A percentile compares a stretch with the other conserved stretches of the same genome.
Evolutionary conservation across 2,888 invertebrate genomes (phyloP).

Genomic region (Eledone cirrhosa): DNA sequence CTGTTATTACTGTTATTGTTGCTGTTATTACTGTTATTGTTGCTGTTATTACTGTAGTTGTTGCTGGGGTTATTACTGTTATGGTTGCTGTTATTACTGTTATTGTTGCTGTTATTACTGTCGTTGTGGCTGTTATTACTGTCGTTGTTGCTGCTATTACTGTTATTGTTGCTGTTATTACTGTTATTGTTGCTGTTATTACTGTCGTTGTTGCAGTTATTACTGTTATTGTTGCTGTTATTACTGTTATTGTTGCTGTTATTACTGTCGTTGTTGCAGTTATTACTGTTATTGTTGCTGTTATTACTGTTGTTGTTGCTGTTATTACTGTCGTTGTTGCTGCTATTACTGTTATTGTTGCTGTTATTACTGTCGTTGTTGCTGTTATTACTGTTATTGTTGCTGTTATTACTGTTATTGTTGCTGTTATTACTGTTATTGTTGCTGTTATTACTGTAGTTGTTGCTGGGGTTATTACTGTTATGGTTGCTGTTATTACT

Average conservation of each 20-base stretch:
- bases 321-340: background rate
- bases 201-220: background rate
- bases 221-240: background rate
- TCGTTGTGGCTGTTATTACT: constrained; percentile 28
- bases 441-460: too few relatives aligned
- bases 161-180: background rate
- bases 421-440: too few relatives aligned
- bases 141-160: background rate
- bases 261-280: background rate
- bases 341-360: background rate
- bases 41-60: too few relatives aligned
- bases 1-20: constrained; percentile 29
- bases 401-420: background rate
- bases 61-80: too few relatives aligned
- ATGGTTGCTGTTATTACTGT: constrained; percentile 27
- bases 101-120: constrained; percentile 29
- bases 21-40: constrained; percentile 27
- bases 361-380: background rate
- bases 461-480: too few relatives aligned
- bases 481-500: too few relatives aligned
- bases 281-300: background rate
- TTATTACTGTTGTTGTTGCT: background rate
- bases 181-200: background rate
- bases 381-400: background rate
- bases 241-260: background rate